Evolutionary conservation across 2,113 vertebrate genomes (phyloP).

Genomic region (Neogobius melanostomus): DNA sequence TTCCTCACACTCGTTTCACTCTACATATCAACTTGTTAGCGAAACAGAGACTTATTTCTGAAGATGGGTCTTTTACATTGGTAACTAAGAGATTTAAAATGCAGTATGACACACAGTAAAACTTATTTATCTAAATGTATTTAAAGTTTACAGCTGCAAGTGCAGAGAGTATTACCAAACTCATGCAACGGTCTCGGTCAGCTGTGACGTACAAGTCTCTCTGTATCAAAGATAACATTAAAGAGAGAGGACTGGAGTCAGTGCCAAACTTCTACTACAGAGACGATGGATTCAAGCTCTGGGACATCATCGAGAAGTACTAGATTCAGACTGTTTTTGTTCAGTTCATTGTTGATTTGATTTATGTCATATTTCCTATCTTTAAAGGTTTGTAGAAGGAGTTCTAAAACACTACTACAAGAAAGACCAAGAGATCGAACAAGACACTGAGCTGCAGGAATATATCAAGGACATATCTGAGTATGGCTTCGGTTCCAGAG

Average conservation of each 20-base stretch:
- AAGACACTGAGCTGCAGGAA: constrained; percentile 71
- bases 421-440: constrained; percentile 16
- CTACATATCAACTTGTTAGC: constrained; percentile 66
- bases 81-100: too few species aligned
- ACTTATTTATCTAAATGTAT: constrained; percentile 20
- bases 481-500: constrained; percentile 71
- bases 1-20: constrained; percentile 66
- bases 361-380: not conserved
- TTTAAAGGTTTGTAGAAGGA: constrained; percentile 63
- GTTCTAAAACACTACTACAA: constrained; percentile 56
- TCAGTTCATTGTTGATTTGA: too few species aligned
- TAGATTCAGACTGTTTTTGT: too few species aligned
- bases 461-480: constrained; percentile 81
- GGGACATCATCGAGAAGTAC: constrained; percentile 77
- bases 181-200: constrained; percentile 46
- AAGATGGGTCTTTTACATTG: constrained; percentile 39
- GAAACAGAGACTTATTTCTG: constrained; percentile 43
- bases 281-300: constrained; percentile 80
- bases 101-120: too few species aligned
- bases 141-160: constrained; percentile 53
- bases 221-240: constrained; percentile 74
- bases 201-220: constrained; percentile 64
- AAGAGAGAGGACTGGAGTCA: constrained; percentile 53
- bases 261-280: constrained; percentile 79
- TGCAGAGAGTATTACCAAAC: constrained; percentile 13